Base-by-base conservation (phyloP, 1,140 invertebrate species). In the Fopius arisanus region DNA sequence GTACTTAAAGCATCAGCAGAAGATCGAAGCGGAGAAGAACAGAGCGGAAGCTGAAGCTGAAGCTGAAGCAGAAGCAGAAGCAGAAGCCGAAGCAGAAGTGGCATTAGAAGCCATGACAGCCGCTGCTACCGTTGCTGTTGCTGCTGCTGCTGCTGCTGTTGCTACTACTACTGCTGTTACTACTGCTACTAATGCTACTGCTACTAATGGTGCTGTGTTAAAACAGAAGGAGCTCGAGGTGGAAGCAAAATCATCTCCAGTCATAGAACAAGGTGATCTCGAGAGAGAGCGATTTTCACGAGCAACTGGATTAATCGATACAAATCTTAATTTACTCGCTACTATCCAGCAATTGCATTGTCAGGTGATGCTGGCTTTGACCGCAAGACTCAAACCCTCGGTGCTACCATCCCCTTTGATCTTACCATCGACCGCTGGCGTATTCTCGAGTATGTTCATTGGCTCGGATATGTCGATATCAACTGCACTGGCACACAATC, bases 1-100 rank as follows among this genome's bases (percentile, higher is more conserved):
- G 1, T 95, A 96, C 85, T 87, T 96, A 83, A 95, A 95, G 83
- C 92, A 95, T 80, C 93, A 93, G 88, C 89, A 92, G 80, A 93
- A 89, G 67, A 78, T 83, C 19, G 78, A 78, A 31, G 82, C 84
- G 9, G 84, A 86, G 74, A 81, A 84, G 66, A 83, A 80, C 62
- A 83, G 81, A 72, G 72, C 68, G 6, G 43, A 41, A n/a, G 59
- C 67, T n/a, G 77, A 75, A 19, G 75, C 76, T 33, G 37, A 62
- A 41, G 59, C 54, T 14, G 16, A 28, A 1, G 14, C 19, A 43
- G 75, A 76, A 4, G 59, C 73, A n/a, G n/a, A n/a, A 72, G 72
- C 68, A 10, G 43, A 41, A n/a, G 59, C 67, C n/a, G 77, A 75
- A 19, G 75, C 76, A 43, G 37, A 62, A 41, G 59, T 43, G n/a